phyloP scores from a whole-genome alignment of 2,113 vertebrate genomes.

The Eulemur macaco region DNA sequence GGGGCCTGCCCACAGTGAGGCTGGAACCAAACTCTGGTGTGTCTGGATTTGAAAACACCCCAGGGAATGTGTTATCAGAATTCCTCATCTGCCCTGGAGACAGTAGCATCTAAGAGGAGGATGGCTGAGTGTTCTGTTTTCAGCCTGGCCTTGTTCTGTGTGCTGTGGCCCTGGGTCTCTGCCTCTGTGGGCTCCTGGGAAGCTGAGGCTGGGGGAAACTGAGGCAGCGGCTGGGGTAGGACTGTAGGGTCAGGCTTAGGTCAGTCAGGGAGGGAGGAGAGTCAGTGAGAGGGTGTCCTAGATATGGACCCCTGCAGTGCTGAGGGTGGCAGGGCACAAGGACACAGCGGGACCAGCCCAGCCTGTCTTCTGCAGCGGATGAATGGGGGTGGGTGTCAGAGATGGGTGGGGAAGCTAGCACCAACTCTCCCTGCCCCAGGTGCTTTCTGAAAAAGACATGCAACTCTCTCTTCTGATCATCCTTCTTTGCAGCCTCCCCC shows the following conservation, averaged over 20 bases:
- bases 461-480: background rate
- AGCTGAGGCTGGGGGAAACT: background rate
- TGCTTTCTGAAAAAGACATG: background rate
- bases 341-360: background rate
- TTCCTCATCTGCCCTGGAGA: background rate
- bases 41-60: slow-evolving; percentile 13
- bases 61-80: slow-evolving; percentile 5
- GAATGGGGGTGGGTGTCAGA: background rate
- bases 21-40: slow-evolving; percentile 36
- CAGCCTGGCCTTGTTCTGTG: background rate
- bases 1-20: background rate
- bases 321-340: fast-evolving
- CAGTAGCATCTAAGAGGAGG: background rate
- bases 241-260: background rate
- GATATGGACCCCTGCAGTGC: too few relatives aligned
- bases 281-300: background rate
- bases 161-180: background rate
- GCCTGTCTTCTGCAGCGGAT: background rate
- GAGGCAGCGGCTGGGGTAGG: background rate
- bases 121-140: background rate
- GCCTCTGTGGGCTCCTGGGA: background rate
- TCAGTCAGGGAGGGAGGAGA: background rate
- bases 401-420: background rate
- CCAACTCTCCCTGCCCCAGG: background rate
- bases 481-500: background rate